Base-by-base conservation (phyloP, 92 coral and sea anemone genomes). In the Ricordea florida region DNA sequence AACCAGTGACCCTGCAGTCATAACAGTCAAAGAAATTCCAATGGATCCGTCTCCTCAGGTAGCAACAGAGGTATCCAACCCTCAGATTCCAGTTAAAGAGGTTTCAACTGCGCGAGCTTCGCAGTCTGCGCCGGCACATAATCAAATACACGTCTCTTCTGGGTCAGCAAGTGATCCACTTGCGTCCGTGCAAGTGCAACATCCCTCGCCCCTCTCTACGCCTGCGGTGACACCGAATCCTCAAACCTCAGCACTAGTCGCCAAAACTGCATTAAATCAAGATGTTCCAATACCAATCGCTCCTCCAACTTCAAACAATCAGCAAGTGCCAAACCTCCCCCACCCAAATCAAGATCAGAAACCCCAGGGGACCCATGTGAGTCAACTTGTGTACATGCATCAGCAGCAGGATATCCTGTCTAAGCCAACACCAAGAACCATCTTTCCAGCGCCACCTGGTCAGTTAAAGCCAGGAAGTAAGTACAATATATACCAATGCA, bases 391-490 rank as follows among this genome's bases (percentile, higher is more conserved):
- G 72, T 90, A 90, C 73, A 78, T 90, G 44, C 96, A 90, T 25
- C 93, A 80, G 0, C 96, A 90, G 33, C 89, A 77, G 34, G 84
- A 67, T 51, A 65, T 74, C 5, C 40, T 67, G 28, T 38, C 78
- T 33, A 73, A 57, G 32, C 72, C 72, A 7, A 69, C 58, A 21
- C 79, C 83, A 3, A 50, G 69, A 48, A 33, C 51, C 10, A 18
- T 44, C 10, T 27, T 80, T 53, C 37, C 81, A 13, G 69, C 57
- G 20, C 74, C 63, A 27, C 71, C 67, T 32, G 21, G 87, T 31
- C 33, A 51, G 36, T 57, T 73, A 16, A 57, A 72, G 1, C 88
- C 85, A 0, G 94, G 88, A 71, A 91, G 98, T 94, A 92, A 91
- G 98, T 58, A n/a, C n/a, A n/a, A n/a, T 24, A 15, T 10, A 15